These are phyloP conservation scores for Oryzias dopingdopingensis DNA, from an alignment of 2,797 vertebrate genomes.

Conservation along the genomic window DNA sequence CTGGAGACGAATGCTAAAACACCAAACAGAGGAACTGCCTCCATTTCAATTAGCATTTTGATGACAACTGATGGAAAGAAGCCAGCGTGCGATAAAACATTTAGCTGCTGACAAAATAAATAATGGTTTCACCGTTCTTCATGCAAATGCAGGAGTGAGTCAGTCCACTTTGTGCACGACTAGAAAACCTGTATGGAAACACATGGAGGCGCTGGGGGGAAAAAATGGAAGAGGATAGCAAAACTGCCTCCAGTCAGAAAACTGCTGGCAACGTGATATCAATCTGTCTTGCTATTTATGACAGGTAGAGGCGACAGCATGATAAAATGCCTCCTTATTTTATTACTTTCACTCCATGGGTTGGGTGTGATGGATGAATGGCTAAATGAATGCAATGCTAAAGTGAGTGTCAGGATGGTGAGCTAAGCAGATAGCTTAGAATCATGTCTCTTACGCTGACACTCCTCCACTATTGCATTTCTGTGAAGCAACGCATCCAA, in stretches of 20 bases:
- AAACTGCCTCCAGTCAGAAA: slow-evolving; percentile 4
- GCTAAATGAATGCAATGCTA: slow-evolving; percentile 44
- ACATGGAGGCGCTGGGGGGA: slow-evolving; percentile 12
- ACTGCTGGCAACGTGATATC: slow-evolving; percentile 26
- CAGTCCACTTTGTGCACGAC: slow-evolving; percentile 23
- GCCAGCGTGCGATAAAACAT: slow-evolving; percentile 59
- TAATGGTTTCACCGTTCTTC: slow-evolving; percentile 50
- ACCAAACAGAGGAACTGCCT: slow-evolving; percentile 43
- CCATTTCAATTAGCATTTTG: slow-evolving; percentile 75
- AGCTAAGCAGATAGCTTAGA: slow-evolving; percentile 20
- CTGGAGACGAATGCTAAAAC: slow-evolving; percentile 30
- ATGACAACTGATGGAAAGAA: slow-evolving; percentile 58
- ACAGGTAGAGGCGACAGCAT: slow-evolving; percentile 13
- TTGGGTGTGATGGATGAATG: slow-evolving; percentile 36
- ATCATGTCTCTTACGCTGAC: slow-evolving; percentile 14
- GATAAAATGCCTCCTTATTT: slow-evolving; percentile 29
- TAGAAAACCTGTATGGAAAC: slow-evolving; percentile 34
- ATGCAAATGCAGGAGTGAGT: slow-evolving; percentile 45
- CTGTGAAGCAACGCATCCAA: no score
- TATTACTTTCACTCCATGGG: slow-evolving; percentile 15
- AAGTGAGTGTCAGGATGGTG: slow-evolving; percentile 51
- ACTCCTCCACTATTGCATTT: slow-evolving; percentile 22
- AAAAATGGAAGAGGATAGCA: slow-evolving; percentile 23
- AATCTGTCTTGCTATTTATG: slow-evolving; percentile 22
- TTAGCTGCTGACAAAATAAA: slow-evolving; percentile 51